Evolutionary conservation across 2,888 invertebrate genomes (phyloP), one percentile per base, ranked within the genome.

Genomic region (Choristoneura rosaceana): DNA sequence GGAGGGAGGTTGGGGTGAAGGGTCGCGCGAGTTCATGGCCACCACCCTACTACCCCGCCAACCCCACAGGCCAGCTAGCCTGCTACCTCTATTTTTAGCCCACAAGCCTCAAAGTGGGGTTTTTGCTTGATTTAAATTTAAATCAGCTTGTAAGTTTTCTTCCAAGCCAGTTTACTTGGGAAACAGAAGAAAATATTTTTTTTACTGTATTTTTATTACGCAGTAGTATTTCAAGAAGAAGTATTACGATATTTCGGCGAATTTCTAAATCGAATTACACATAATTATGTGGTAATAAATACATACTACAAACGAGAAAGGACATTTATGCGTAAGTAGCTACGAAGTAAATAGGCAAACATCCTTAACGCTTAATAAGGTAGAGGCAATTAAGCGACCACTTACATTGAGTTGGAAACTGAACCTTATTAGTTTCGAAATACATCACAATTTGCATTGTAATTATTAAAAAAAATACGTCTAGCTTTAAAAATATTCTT

Each of bases 11-110:
- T 12, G 82, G 82, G 78, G 81, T 78, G 78, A 79, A 84, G 88
- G 93, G 87, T 91, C 91, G 91, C 74, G 76, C 38, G 89, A 89
- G 94, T 93, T 94, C 93, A 94, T 87, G 93, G 93, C 88, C 62
- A 69, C 74, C 76, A 75, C 75, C 79, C 74, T 76, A 74, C 73
- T 77, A 75, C 76, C 77, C 78, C 77, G 59, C 67, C 55, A 52
- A 15, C 0, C 74, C 25, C 73, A 74, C 67, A 65, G 71, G 76
- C 43, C 61, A 60, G 69, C 15, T 76, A 58, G 76, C 77, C 79
- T 80, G 77, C 76, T 71, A 65, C 76, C 73, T 80, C 86, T 91
- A 91, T 90, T 89, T 90, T 87, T 89, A 88, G 87, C 78, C 65
- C 69, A 66, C 74, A 82, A 55, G 80, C 81, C 82, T 77, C 73